phyloP scores from a whole-genome alignment of 2,113 vertebrate species.

The Gorsachius goisagi region DNA sequence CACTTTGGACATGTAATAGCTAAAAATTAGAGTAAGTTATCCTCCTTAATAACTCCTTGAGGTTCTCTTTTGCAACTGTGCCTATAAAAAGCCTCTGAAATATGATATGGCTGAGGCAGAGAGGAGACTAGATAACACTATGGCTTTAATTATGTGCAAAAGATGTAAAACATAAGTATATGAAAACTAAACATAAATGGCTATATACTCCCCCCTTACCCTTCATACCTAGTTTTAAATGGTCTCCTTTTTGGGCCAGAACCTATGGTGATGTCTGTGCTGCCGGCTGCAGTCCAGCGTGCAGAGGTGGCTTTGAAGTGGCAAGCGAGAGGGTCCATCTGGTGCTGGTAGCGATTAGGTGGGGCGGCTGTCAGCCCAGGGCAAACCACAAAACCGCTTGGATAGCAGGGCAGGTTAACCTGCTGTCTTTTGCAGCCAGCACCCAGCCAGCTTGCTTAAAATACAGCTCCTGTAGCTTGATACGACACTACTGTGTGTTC shows the following conservation, averaged over 20 bases:
- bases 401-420: background rate
- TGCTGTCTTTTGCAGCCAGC: background rate
- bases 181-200: background rate
- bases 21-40: background rate
- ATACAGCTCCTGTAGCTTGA: background rate
- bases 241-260: background rate
- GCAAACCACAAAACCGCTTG: background rate
- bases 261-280: accelerated
- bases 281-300: background rate
- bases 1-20: background rate
- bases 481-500: accelerated
- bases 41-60: background rate
- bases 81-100: background rate
- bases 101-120: background rate
- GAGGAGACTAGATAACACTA: background rate
- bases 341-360: background rate
- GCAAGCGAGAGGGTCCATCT: accelerated
- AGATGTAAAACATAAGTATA: background rate
- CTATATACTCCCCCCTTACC: background rate
- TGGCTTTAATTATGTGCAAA: background rate
- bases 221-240: background rate
- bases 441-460: background rate
- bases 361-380: background rate
- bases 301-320: background rate
- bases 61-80: background rate